A percentile compares a stretch with the other conserved stretches of the same genome.
These are phyloP conservation scores for Cephalopholis sonnerati DNA, from an alignment of 2,113 vertebrate species.

Conservation along the genomic window DNA sequence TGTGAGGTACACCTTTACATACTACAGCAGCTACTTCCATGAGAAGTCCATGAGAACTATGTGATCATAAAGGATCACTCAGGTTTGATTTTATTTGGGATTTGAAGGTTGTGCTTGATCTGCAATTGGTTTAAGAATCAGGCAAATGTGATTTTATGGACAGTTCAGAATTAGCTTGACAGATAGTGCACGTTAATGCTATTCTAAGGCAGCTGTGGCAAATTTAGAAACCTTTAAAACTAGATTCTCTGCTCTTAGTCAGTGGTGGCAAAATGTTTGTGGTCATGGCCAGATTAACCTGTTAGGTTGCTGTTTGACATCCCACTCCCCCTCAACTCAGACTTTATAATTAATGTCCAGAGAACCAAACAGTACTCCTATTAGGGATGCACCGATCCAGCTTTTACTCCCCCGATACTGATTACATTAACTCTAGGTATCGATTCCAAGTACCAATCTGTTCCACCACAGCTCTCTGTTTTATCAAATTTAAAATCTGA, in stretches of 20 bases:
- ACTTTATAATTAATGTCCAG: neutral
- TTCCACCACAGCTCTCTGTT: too few species aligned
- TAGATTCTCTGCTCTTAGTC: neutral
- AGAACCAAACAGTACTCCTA: neutral
- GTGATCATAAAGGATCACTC: neutral
- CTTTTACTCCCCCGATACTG: neutral
- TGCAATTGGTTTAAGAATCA: neutral
- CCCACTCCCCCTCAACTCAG: neutral
- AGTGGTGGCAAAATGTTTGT: neutral
- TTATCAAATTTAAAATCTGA: neutral
- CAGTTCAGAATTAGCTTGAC: neutral
- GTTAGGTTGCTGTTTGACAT: neutral
- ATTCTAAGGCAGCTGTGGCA: neutral
- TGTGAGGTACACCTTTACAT: constrained; percentile 7
- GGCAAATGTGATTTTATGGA: neutral
- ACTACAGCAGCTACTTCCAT: neutral
- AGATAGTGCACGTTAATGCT: too few species aligned
- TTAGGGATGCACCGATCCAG: neutral
- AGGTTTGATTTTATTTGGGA: neutral
- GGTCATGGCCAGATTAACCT: neutral
- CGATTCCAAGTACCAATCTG: neutral
- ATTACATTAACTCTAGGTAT: neutral
- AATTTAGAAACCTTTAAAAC: neutral
- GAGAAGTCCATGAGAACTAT: neutral
- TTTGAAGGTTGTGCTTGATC: neutral